Conservation (phyloP, 1,140 invertebrate species). For the Sycophaga agraensis region DNA sequence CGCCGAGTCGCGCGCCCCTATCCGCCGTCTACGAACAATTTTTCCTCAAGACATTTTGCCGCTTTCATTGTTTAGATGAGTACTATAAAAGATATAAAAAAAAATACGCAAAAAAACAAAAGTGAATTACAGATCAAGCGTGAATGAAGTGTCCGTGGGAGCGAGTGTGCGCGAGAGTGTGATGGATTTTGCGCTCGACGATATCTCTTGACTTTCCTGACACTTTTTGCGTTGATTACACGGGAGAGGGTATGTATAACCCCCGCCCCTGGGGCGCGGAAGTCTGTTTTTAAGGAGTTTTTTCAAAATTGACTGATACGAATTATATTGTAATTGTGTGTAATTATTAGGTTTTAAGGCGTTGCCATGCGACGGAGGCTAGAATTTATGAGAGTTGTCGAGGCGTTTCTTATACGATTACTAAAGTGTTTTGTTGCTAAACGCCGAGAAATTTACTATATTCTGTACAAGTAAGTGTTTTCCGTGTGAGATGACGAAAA, state of each 20-base stretch:
- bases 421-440: conserved; percentile 22
- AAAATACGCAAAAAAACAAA: conserved; percentile 30
- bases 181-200: conserved; percentile 3
- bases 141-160: conserved; percentile 2
- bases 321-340: conserved; percentile 27
- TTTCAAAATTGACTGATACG: conserved; percentile 31
- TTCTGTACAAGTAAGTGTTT: conserved; percentile 21
- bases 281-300: not conserved
- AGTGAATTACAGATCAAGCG: conserved; percentile 23
- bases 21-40: conserved; percentile 40
- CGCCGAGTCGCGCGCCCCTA: conserved; percentile 23
- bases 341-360: conserved; percentile 27
- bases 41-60: conserved; percentile 49
- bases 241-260: too few species aligned
- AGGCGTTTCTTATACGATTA: conserved; percentile 11
- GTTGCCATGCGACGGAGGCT: not conserved
- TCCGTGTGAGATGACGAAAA: conserved; percentile 9
- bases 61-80: conserved; percentile 55
- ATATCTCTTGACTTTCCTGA: conserved; percentile 22
- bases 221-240: not conserved
- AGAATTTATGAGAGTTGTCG: conserved; percentile 11
- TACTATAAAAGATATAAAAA: conserved; percentile 44
- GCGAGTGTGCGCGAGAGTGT: conserved; percentile 12
- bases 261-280: too few species aligned
- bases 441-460: conserved; percentile 15